Evolutionary conservation across 2,888 invertebrate genomes (phyloP).

Genomic region (Baccha elongata): DNA sequence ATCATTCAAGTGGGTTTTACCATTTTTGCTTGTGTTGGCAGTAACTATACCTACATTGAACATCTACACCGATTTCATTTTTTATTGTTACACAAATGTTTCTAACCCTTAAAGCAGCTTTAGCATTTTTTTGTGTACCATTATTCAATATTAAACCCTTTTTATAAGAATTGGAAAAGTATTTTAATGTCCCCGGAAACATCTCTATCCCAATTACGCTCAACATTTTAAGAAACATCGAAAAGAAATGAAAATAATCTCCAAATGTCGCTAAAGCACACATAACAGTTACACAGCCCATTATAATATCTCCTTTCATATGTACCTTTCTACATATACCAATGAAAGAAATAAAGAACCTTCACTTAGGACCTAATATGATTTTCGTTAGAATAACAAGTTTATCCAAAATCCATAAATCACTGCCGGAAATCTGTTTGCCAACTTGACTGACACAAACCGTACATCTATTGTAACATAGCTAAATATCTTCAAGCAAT

Average conservation of each 20-base stretch:
- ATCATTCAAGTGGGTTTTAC: no score
- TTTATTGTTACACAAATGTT: no score
- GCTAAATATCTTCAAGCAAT: constrained; percentile 17
- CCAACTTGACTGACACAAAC: constrained; percentile 46
- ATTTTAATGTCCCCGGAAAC: background rate
- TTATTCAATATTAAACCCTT: no score
- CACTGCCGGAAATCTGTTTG: constrained; percentile 46
- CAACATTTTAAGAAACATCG: background rate
- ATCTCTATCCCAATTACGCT: background rate
- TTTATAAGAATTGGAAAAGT: background rate
- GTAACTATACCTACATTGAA: no score
- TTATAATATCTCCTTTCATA: no score
- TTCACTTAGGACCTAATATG: background rate
- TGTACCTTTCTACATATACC: no score
- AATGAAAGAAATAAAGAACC: background rate
- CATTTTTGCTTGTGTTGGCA: no score
- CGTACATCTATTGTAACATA: constrained; percentile 27
- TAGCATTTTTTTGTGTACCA: no score
- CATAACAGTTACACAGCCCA: background rate
- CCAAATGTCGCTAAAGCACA: background rate
- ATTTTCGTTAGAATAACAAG: constrained; percentile 23
- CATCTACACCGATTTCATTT: no score
- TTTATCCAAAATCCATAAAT: constrained; percentile 56
- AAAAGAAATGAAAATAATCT: constrained; percentile 6
- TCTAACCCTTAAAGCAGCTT: no score